phyloP scores from a whole-genome alignment of 2,113 vertebrate species.

The Semnornis frantzii region DNA sequence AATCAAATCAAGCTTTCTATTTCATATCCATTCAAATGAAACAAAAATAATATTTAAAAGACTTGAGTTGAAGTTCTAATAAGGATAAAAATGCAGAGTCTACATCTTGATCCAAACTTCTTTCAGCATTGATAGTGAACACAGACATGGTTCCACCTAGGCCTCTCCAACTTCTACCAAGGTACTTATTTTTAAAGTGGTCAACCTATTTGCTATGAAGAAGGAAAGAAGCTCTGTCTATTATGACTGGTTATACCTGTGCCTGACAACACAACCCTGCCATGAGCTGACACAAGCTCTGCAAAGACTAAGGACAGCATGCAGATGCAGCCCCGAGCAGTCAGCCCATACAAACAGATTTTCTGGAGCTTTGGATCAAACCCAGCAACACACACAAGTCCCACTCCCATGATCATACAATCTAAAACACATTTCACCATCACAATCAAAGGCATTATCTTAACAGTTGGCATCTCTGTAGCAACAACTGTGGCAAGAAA shows the following conservation, averaged over 20 bases:
- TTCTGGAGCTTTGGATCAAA: not conserved
- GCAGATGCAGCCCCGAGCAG: not conserved
- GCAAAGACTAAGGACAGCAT: not conserved
- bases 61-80: not conserved
- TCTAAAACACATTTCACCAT: not conserved
- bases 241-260: not conserved
- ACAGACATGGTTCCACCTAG: not conserved
- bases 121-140: not conserved
- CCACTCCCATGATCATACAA: not conserved
- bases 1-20: not conserved
- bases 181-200: not conserved
- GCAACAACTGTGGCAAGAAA: not conserved
- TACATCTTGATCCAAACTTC: not conserved
- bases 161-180: not conserved
- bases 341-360: not conserved
- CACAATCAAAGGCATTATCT: not conserved
- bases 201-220: not conserved
- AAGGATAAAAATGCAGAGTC: not conserved
- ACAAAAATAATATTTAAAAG: not conserved
- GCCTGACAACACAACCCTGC: not conserved
- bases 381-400: not conserved
- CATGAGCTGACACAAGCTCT: not conserved
- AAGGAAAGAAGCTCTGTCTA: not conserved
- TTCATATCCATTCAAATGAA: not conserved
- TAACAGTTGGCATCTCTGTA: not conserved